phyloP scores from a whole-genome alignment of 2,113 vertebrate genomes.

The Nycticebus coucang region DNA sequence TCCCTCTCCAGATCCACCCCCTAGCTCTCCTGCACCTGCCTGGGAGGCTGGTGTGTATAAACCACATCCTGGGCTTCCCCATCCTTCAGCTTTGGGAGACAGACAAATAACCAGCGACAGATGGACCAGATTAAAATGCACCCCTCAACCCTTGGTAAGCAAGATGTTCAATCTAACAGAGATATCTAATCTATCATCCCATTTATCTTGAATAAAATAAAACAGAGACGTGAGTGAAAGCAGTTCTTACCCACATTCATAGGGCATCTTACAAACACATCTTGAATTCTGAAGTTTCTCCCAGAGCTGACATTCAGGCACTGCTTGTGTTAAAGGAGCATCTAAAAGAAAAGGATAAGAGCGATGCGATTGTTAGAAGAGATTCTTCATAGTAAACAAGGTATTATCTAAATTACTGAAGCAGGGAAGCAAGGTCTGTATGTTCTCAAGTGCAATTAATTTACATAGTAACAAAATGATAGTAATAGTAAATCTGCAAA shows the following conservation, averaged over 20 bases:
- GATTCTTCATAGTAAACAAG: not conserved
- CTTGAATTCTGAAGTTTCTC: slow-evolving; percentile 85
- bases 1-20: not conserved
- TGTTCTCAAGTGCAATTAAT: not conserved
- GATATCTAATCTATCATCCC: not conserved
- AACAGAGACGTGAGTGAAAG: slow-evolving; percentile 26
- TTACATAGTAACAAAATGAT: not conserved
- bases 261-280: slow-evolving; percentile 93
- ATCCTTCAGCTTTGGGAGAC: not conserved
- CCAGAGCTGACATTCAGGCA: slow-evolving; percentile 89
- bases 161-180: slow-evolving; percentile 40
- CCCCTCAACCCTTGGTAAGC: not conserved
- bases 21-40: not conserved
- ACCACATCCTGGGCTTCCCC: not conserved
- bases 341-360: slow-evolving; percentile 76
- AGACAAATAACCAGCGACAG: slow-evolving; percentile 48
- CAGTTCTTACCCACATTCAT: slow-evolving; percentile 91
- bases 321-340: slow-evolving; percentile 59
- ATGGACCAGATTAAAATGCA: slow-evolving; percentile 28
- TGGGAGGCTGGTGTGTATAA: rapidly evolving
- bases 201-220: slow-evolving; percentile 63
- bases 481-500: not conserved
- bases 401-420: not conserved
- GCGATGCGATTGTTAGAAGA: slow-evolving; percentile 3
- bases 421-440: not conserved